Evolutionary conservation across 2,888 invertebrate genomes (phyloP).

Genomic region (Lutraria lutraria): DNA sequence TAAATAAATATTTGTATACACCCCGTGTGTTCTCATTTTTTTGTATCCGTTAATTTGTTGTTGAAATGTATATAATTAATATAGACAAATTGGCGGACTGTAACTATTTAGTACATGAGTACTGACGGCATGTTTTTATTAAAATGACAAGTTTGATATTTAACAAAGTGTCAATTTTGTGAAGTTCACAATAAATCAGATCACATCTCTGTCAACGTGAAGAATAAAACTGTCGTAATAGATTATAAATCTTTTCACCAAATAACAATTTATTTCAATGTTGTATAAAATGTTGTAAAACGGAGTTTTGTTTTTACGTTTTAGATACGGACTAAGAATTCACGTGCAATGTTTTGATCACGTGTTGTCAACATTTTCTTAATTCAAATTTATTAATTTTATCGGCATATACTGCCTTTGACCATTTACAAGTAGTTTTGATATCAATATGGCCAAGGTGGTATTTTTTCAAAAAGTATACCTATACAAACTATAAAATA

Average conservation of each 20-base stretch:
- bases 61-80: conserved; percentile 15
- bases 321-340: too few species aligned
- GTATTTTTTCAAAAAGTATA: too few species aligned
- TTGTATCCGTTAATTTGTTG: conserved; percentile 5
- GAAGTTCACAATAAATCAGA: background rate
- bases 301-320: too few species aligned
- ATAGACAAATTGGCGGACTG: background rate
- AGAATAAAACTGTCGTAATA: background rate
- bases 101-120: background rate
- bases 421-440: too few species aligned
- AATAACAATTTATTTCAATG: background rate
- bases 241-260: background rate
- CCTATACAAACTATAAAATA: too few species aligned
- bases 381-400: too few species aligned
- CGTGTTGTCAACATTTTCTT: too few species aligned
- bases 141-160: conserved; percentile 19
- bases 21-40: too few species aligned
- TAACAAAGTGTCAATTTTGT: background rate
- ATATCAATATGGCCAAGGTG: too few species aligned
- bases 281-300: background rate
- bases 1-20: too few species aligned
- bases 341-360: too few species aligned
- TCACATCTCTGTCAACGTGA: background rate
- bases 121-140: background rate
- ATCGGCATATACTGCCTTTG: too few species aligned